A percentile compares a stretch with the other conserved stretches of the same genome.
phyloP scores from a whole-genome alignment of 2,113 vertebrate species.

The Macquaria australasica region DNA sequence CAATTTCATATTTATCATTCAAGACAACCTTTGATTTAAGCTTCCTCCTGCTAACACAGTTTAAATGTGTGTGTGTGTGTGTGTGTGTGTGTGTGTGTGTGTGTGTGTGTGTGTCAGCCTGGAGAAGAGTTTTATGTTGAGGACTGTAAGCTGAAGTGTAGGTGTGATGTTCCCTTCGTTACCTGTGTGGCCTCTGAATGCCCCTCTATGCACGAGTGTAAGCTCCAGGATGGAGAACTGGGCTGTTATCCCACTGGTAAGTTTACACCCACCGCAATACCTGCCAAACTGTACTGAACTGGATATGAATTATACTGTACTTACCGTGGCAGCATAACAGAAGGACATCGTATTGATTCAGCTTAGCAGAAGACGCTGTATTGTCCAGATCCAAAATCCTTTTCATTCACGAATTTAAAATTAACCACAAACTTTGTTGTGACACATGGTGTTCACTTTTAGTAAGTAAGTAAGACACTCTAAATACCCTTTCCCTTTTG shows the following conservation, averaged over 20 bases:
- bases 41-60: neutral
- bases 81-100: conserved; percentile 10
- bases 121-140: conserved; percentile 82
- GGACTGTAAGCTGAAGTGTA: conserved; percentile 77
- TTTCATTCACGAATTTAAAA: neutral
- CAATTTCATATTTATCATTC: neutral
- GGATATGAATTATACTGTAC: neutral
- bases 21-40: neutral
- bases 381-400: neutral
- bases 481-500: too few species aligned
- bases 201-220: conserved; percentile 80
- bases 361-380: neutral
- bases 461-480: too few species aligned
- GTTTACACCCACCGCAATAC: neutral
- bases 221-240: conserved; percentile 76
- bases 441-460: neutral
- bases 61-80: conserved; percentile 2
- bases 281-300: neutral
- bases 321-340: too few species aligned
- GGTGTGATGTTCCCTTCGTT: conserved; percentile 70
- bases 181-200: conserved; percentile 74
- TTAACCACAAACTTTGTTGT: neutral
- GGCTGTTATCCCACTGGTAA: conserved; percentile 85
- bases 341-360: neutral
- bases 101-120: conserved; percentile 63